A percentile compares a stretch with the other conserved stretches of the same genome.
These are phyloP conservation scores for Chaunax sp. DNA, from an alignment of 2,797 vertebrate species.

Conservation along the genomic window DNA sequence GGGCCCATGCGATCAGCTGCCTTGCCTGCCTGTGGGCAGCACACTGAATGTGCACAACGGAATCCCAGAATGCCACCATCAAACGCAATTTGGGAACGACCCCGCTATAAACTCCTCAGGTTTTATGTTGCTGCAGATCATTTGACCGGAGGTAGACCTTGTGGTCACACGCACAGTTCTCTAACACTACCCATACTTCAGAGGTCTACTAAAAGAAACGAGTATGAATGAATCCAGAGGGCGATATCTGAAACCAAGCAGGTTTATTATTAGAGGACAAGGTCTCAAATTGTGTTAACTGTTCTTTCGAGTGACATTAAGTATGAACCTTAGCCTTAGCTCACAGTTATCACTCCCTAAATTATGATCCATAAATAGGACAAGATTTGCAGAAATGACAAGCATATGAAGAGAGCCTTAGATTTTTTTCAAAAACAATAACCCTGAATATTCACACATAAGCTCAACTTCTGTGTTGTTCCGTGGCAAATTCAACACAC, in stretches of 20 bases:
- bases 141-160: background rate
- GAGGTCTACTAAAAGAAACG: background rate
- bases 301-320: constrained; percentile 36
- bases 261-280: constrained; percentile 44
- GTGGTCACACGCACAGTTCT: background rate
- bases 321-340: constrained; percentile 20
- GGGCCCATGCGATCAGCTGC: no score
- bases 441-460: background rate
- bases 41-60: no score
- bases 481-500: background rate
- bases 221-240: constrained; percentile 5
- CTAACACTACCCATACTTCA: background rate
- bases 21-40: no score
- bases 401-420: background rate
- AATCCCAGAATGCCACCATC: no score
- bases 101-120: background rate
- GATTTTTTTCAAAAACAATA: background rate
- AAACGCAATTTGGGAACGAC: no score
- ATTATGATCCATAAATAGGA: constrained; percentile 41
- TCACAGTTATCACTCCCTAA: constrained; percentile 17
- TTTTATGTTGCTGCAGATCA: background rate
- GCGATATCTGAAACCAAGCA: constrained; percentile 13
- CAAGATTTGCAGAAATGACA: constrained; percentile 1
- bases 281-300: constrained; percentile 31
- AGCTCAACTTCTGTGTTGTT: background rate